Percentiles rank a stretch among this genome's conserved stretches.
phyloP scores from a whole-genome alignment of 2,113 vertebrate species.

The Poecilia latipinna region DNA sequence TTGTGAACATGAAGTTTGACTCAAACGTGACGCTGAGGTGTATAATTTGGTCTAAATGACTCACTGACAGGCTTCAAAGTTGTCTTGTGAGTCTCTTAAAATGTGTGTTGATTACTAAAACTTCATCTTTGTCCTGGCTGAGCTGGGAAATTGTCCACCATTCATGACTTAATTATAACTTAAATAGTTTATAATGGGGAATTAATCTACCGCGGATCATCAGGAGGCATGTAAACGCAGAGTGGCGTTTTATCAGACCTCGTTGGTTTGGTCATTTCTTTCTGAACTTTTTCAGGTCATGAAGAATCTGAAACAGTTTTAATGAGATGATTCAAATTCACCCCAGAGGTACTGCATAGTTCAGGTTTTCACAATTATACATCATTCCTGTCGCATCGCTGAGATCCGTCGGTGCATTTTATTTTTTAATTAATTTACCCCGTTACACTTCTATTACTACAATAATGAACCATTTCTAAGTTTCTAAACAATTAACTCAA shows the following conservation, averaged over 20 bases:
- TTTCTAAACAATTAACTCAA: background rate
- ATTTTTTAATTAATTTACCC: background rate
- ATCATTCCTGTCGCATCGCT: background rate
- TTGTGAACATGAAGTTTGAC: background rate
- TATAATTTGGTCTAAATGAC: background rate
- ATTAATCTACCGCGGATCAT: background rate
- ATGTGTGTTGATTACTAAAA: background rate
- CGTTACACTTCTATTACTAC: background rate
- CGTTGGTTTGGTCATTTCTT: background rate
- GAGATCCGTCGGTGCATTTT: background rate
- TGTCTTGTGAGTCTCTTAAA: background rate
- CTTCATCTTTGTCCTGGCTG: background rate
- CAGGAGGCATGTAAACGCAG: background rate
- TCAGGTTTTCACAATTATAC: too few relatives aligned
- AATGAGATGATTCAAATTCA: too few relatives aligned
- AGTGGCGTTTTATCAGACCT: background rate
- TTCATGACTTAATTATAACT: background rate
- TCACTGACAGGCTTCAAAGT: background rate
- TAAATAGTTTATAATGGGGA: background rate
- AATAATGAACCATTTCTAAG: background rate
- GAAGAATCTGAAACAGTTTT: background rate
- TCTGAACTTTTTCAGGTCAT: background rate
- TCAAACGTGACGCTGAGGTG: background rate
- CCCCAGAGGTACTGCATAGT: too few relatives aligned
- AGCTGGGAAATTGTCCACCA: background rate